Percentiles rank a stretch among this genome's conserved stretches.
These are phyloP conservation scores for Crax fasciolata DNA, from an alignment of 2,797 vertebrate species.

Conservation along the genomic window DNA sequence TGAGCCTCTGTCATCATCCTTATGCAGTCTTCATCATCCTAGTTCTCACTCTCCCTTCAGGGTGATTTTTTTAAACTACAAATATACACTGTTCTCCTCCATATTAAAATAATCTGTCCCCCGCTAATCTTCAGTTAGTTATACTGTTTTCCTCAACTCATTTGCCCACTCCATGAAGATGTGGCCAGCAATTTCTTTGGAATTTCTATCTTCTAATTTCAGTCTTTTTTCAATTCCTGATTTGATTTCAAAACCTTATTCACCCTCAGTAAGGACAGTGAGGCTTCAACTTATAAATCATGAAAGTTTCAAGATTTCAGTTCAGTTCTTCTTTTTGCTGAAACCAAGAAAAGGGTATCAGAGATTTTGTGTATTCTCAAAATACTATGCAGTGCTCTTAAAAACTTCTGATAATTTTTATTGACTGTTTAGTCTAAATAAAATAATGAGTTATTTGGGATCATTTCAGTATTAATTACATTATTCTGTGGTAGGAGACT, in stretches of 20 bases:
- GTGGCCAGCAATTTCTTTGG: neutral
- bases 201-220: neutral
- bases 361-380: neutral
- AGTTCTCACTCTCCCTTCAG: neutral
- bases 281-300: neutral
- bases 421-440: neutral
- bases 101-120: neutral
- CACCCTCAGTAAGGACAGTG: neutral
- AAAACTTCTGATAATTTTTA: neutral
- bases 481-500: neutral
- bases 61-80: neutral
- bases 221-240: neutral
- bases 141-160: neutral
- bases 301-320: neutral
- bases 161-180: neutral
- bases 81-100: neutral
- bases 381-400: neutral
- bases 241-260: neutral
- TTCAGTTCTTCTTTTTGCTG: neutral
- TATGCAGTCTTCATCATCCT: neutral
- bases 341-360: neutral
- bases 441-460: neutral
- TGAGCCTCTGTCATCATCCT: neutral
- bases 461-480: neutral
- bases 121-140: neutral